Evolutionary conservation across 2,113 vertebrate species (phyloP), one percentile per base, ranked within the genome.

Genomic region (Alethe diademata): DNA sequence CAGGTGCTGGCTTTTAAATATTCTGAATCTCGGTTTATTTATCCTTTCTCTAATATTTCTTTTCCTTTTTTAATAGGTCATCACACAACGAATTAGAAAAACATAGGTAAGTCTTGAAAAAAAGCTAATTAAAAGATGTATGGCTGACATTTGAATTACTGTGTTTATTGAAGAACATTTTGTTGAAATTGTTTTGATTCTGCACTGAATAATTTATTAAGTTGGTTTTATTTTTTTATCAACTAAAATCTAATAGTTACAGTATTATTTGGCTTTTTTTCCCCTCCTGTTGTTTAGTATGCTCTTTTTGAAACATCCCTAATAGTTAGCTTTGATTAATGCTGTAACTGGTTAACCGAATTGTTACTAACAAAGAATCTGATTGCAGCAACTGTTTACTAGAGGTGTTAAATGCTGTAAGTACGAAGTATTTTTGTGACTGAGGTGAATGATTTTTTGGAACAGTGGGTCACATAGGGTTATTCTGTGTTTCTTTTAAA

Each of bases 21-120:
- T 81, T 87, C 25, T 64, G 53, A 65, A 61, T 71, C 45, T 54
- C 71, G 28, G 8, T 40, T 87, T 83, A 26, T 88, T 69, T 90
- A 64, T 60, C 31, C 8, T 81, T 78, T 94, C 45, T 80, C 93
- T 94, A 93, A 85, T 64, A 60, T 29, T 91, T 78, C 76, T 91
- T 97, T 91, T 97, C 51, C 97, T 60, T 97, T 97, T 97, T 97
- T 97, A 96, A 97, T 98, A 99, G 99, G 98, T 99, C 99, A 64
- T 99, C 99, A 84, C 99, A 99, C 98, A 99, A 99, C 6, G 99
- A 99, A 96, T 98, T 99, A 98, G 99, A 99, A 98, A 99, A 99
- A 98, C 99, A 99, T 98, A 99, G 99, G 99, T 99, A 97, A 99
- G 98, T 96, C 66, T 47, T 60, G 50, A 42, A 78, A 87, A 87